A percentile compares a stretch with the other conserved stretches of the same genome.
phyloP scores from a whole-genome alignment of 2,113 vertebrate genomes.

The Sinocyclocheilus anophthalmus region DNA sequence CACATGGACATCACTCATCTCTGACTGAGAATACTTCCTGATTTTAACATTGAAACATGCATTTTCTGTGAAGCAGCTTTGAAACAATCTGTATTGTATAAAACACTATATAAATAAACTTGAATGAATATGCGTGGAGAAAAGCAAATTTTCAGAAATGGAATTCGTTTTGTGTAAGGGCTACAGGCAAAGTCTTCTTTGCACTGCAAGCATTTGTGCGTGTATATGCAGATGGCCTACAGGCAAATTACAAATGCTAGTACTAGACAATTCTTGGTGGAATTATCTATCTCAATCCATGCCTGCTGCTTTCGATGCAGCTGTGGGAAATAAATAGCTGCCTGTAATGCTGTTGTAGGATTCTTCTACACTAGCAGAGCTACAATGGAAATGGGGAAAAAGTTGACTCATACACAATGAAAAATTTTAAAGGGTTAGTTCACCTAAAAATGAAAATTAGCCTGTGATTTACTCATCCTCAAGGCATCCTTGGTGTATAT shows the following conservation, averaged over 20 bases:
- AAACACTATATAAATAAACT: background rate
- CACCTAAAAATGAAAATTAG: too few relatives aligned
- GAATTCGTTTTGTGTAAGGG: background rate
- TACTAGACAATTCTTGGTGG: background rate
- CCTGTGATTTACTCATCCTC: too few relatives aligned
- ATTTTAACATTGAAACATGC: background rate
- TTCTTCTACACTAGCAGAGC: background rate
- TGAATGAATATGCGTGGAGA: background rate
- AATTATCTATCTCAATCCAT: background rate
- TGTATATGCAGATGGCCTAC: background rate
- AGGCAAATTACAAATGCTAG: slow-evolving; percentile 8
- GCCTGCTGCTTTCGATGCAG: background rate
- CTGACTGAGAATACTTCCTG: too few relatives aligned
- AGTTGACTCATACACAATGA: background rate
- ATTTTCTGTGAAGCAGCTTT: background rate
- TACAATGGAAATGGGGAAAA: background rate
- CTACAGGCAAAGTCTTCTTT: background rate
- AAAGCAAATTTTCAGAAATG: background rate
- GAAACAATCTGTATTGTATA: background rate
- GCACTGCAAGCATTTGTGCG: background rate
- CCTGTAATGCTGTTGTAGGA: slow-evolving; percentile 13
- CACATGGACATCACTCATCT: background rate
- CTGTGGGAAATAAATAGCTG: background rate
- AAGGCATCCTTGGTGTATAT: too few relatives aligned
- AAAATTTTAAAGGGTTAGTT: background rate